Percentiles rank a stretch among this genome's conserved stretches.
Evolutionary conservation across 2,888 invertebrate genomes (phyloP).

Genomic region (Cyclophora punctaria): DNA sequence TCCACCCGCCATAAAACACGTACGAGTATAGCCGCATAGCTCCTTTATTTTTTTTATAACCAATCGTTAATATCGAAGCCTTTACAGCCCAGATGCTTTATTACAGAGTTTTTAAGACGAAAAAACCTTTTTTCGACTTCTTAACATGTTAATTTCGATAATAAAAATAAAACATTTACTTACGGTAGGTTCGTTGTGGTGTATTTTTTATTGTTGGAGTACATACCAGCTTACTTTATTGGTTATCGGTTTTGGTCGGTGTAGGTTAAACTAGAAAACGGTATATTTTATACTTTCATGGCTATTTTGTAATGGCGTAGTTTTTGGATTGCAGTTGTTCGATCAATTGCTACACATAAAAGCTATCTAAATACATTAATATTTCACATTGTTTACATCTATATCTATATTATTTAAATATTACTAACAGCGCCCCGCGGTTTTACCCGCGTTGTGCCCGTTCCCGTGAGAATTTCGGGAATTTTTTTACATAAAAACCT

Average conservation of each 20-base stretch:
- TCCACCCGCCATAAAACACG: constrained; percentile 56
- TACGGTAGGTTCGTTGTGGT: constrained; percentile 17
- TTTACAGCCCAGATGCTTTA: constrained; percentile 63
- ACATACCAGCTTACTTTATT: constrained; percentile 3
- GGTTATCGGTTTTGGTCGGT: background rate
- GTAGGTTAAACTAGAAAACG: no score
- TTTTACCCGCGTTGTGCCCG: no score
- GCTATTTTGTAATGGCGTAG: no score
- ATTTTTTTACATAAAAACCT: no score
- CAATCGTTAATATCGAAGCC: constrained; percentile 66
- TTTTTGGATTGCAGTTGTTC: no score
- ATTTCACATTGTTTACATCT: no score
- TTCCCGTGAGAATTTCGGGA: no score
- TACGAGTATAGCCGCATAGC: constrained; percentile 48
- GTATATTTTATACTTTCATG: no score
- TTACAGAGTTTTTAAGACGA: constrained; percentile 42
- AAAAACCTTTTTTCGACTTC: constrained; percentile 46
- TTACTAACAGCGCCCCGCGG: no score
- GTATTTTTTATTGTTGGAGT: constrained; percentile 7
- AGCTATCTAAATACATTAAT: no score
- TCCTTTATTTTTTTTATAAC: constrained; percentile 64
- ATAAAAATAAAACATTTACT: constrained; percentile 51
- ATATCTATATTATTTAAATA: no score
- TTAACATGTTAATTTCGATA: constrained; percentile 65
- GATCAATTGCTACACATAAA: no score